Conservation (phyloP, 2,888 invertebrate genomes). For the Stenodera caucasica region DNA sequence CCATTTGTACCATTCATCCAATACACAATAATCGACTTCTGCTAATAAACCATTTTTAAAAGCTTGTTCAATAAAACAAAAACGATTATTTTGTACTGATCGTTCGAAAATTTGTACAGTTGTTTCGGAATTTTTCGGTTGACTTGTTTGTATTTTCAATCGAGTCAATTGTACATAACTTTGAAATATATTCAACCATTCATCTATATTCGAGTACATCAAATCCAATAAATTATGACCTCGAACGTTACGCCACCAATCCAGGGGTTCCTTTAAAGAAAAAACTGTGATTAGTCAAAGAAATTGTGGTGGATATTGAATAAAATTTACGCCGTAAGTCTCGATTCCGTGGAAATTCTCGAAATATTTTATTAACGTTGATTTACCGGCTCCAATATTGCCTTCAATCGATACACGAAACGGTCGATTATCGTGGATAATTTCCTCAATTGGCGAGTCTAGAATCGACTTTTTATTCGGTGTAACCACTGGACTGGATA, state of each 20-base stretch:
- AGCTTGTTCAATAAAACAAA: conserved; percentile 78
- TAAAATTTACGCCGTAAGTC: conserved; percentile 51
- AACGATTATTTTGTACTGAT: conserved; percentile 81
- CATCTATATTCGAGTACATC: conserved; percentile 81
- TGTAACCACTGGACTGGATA: conserved; percentile 37
- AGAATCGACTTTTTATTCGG: conserved; percentile 37
- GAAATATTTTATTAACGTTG: conserved; percentile 54
- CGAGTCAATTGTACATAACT: conserved; percentile 90
- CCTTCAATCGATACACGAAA: conserved; percentile 56
- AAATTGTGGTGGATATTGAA: not conserved
- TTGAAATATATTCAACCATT: conserved; percentile 88
- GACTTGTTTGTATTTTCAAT: conserved; percentile 73
- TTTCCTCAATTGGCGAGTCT: conserved; percentile 16
- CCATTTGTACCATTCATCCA: conserved; percentile 87
- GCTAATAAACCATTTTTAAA: conserved; percentile 68
- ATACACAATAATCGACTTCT: conserved; percentile 75
- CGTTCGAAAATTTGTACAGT: conserved; percentile 88
- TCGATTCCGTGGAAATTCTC: conserved; percentile 49
- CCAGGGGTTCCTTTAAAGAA: conserved; percentile 70
- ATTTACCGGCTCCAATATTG: conserved; percentile 57
- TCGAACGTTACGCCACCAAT: conserved; percentile 79
- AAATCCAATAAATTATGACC: conserved; percentile 82
- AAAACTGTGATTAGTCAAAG: not conserved
- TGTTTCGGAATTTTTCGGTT: conserved; percentile 58
- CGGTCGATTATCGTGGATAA: conserved; percentile 48